Conservation (phyloP, 1,140 invertebrate species). For the Macrobrachium nipponense region DNA sequence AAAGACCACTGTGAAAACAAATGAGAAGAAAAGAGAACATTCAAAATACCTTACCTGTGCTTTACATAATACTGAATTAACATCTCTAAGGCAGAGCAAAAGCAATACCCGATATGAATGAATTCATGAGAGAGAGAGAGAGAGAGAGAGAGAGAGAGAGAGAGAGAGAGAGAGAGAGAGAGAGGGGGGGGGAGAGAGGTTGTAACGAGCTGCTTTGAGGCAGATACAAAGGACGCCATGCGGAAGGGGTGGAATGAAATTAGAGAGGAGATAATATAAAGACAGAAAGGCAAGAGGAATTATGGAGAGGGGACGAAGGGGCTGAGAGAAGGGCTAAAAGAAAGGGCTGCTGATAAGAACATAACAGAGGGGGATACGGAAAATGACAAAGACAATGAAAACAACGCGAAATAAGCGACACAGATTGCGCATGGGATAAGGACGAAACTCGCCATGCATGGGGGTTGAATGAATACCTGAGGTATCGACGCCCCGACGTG, state of each 20-base stretch:
- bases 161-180: not conserved
- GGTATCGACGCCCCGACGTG: too few species aligned
- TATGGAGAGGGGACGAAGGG: not conserved
- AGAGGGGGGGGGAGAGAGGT: not conserved
- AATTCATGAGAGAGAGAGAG: not conserved
- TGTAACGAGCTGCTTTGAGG: not conserved
- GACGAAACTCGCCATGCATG: too few species aligned
- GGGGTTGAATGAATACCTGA: too few species aligned
- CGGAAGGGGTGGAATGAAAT: not conserved
- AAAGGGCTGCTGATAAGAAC: not conserved
- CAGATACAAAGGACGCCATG: too few species aligned
- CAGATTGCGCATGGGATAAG: too few species aligned
- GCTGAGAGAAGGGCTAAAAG: conserved; percentile 5
- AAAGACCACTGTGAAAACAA: too few species aligned
- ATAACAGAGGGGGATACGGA: not conserved
- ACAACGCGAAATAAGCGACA: too few species aligned
- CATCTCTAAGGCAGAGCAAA: too few species aligned
- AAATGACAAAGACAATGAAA: not conserved
- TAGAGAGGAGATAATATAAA: not conserved
- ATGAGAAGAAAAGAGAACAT: too few species aligned
- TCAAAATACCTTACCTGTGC: too few species aligned
- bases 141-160: conserved; percentile 1
- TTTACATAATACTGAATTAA: too few species aligned
- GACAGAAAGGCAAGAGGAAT: conserved; percentile 6
- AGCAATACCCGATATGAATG: too few species aligned